Base-by-base conservation (phyloP, 2,888 invertebrate species). In the Acanthosoma haemorrhoidale region DNA sequence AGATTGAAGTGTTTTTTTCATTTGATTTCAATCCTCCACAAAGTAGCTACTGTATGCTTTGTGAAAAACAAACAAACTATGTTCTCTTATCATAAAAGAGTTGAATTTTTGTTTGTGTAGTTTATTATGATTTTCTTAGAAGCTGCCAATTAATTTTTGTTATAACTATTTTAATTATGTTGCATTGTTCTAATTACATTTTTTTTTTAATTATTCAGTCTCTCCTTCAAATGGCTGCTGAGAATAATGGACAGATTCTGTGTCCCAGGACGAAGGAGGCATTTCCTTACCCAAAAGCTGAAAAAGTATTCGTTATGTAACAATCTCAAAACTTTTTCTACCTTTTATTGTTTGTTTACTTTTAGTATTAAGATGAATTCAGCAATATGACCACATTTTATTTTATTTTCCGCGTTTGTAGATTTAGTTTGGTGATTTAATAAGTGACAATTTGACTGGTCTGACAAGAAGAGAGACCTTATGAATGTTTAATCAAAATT, bases 251-350 rank as follows among this genome's bases (percentile, higher is more conserved):
- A 51, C 89, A 90, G 76, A 88, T 98, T 72, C 88, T 91, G 72
- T 99, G 97, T 80, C 96, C 97, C 32, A 88, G 95, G 78, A 97
- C 97, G 71, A 94, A 94, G 81, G 92, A 95, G 79, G 88, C 90
- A 75, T 98, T 90, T 82, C 87, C 89, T 73, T 88, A 93, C 80
- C 91, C 93, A 76, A 94, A 96, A 80, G 90, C 93, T 59, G 95
- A 96, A 80, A 96, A 97, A 82, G 96, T 98, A 60, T 99, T 90
- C 80, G 95, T 99, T 68, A 96, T 98, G 96, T 98, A 86, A 86
- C 34, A 51, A 51, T 15, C 25, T 16, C 15, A 32, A 13, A 9
- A 13, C 8, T 36, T 36, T 9, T 36, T 36, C 8, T 36, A 13
- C 36, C n/a, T n/a, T 51, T n/a, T n/a, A 6, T 29, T 59, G 16